Evolutionary conservation across 2,888 invertebrate genomes (phyloP), one percentile per base, ranked within the genome.

Genomic region (Oligia latruncula): DNA sequence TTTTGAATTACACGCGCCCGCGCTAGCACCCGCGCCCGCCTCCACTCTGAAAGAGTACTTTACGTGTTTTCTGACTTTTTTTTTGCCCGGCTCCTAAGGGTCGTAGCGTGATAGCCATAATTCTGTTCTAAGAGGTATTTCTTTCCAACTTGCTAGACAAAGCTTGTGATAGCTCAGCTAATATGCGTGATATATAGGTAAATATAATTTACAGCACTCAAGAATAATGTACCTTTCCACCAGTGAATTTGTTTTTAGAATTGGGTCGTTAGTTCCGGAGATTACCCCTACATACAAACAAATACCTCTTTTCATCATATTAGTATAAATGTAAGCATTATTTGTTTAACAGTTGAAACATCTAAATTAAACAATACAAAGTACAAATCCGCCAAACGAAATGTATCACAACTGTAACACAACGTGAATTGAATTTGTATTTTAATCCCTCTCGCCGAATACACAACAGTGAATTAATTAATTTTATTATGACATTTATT

Each of bases 401-500:
- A 77, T 79, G 60, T 79, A 80, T 64, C 52, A 67, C 67, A 77
- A 80, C 58, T 76, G 74, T 74, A 72, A 77, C 74, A 74, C 74
- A 65, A 52, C 74, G 68, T 79, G 80, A 81, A 89, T 82, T 79
- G 70, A 80, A 86, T 88, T 88, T 64, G 80, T 88, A 76, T 77
- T 87, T 84, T 81, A 88, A 82, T 80, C 75, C 76, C 80, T 85
- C 83, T 72, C 83, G 84, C 80, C 81, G 78, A 81, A 74, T 81
- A 83, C 78, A 76, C 83, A 83, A 81, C 84, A 80, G 74, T 86
- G 83, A 85, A 90, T 90, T 90, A 91, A 92, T 92, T 90, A 88
- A 90, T 87, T 91, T 89, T 89, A 90, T 90, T 90, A 88, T 90
- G 91, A 88, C 92, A 84, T 91, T 92, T 90, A 92, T 92, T 89